Base-by-base conservation (phyloP, 1,140 invertebrate species). In the Drosophila willistoni region DNA sequence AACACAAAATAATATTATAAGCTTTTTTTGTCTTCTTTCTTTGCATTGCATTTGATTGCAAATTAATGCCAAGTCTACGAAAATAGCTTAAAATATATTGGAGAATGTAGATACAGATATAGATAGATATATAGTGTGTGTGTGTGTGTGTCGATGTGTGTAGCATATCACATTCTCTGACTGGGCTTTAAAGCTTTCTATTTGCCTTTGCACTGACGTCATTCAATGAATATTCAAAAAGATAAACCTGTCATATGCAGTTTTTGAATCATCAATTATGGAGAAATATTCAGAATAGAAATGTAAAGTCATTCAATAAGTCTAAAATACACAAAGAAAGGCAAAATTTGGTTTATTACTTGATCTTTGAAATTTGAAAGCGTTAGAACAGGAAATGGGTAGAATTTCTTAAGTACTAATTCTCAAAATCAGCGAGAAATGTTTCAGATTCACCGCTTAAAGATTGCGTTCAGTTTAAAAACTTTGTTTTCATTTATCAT, bases 1-100 rank as follows among this genome's bases (percentile, higher is more conserved):
- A 29, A 29, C 29, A 29, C 29, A 29, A 47, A 19, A 19, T 10
- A 51, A 51, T 47, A 51, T 51, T 51, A 22, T 51, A 51, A 61
- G 56, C 59, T 68, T 51, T 33, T 51, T 63, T 9, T 1, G 4
- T 12, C 36, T 44, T 63, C 81, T 73, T 73, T 77, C 73, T 71
- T 79, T 67, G 44, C 73, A 44, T 64, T 68, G 77, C 42, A 42
- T 77, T 73, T 84, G 71, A 73, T 78, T 75, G 64, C 67, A 81
- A 72, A 75, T 75, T 71, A 74, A 72, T 75, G 71, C 70, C 73
- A 71, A 80, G 74, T 70, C 68, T 85, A 75, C 77, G 57, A 80
- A 85, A 85, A 85, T 78, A 85, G 66, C 74, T 51, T 66, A 54
- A 78, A 85, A 78, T 63, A 41, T 63, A 47, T 63, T 63, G 61